phyloP scores from a whole-genome alignment of 2,113 vertebrate species.

The Pristiophorus japonicus region DNA sequence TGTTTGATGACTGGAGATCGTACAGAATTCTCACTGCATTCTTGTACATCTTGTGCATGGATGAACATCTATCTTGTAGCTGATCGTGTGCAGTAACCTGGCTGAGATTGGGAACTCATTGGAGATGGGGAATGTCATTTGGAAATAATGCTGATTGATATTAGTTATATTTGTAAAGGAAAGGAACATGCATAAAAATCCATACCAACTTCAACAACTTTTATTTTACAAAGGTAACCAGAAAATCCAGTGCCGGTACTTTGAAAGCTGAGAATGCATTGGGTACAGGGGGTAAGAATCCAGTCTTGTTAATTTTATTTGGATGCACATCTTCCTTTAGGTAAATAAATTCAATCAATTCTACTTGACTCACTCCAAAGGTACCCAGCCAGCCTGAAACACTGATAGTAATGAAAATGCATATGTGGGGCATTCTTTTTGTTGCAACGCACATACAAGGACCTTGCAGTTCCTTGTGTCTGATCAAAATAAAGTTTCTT shows the following conservation, averaged over 20 bases:
- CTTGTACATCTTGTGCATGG: no score
- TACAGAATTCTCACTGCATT: no score
- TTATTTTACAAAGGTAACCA: conserved; percentile 6
- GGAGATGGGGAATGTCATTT: background rate
- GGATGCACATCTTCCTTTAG: background rate
- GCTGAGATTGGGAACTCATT: background rate
- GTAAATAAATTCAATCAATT: background rate
- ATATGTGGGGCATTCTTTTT: background rate
- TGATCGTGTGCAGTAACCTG: background rate
- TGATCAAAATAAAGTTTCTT: background rate
- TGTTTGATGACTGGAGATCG: no score
- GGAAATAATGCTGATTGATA: background rate
- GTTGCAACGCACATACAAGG: no score
- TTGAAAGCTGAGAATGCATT: background rate
- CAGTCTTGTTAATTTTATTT: background rate
- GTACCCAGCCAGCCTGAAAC: background rate
- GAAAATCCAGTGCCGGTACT: conserved; percentile 19
- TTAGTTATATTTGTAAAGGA: background rate
- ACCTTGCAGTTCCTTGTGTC: background rate
- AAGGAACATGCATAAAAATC: background rate
- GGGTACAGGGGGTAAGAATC: background rate
- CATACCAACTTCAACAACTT: background rate
- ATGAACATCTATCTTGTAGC: no score
- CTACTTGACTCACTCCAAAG: background rate
- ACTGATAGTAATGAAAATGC: background rate